phyloP scores from a whole-genome alignment of 1,140 invertebrate species.

The Micrasema minimum region DNA sequence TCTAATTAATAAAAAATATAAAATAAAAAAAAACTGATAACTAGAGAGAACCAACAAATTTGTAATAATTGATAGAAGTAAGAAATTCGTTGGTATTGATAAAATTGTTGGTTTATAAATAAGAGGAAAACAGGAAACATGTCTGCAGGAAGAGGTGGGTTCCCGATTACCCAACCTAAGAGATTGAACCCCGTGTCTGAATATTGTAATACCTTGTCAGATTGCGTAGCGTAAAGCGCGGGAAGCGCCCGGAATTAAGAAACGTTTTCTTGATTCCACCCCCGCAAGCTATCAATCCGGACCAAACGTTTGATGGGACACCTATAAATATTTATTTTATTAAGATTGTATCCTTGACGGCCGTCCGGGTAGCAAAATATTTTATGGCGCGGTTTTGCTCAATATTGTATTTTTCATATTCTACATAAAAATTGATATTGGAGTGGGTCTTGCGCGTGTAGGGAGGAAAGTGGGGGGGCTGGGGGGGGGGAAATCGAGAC shows the following conservation, averaged over 20 bases:
- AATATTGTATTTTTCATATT: conserved; percentile 49
- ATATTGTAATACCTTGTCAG: conserved; percentile 8
- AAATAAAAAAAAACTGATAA: too few relatives aligned
- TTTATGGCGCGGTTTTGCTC: conserved; percentile 62
- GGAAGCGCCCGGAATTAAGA: conserved; percentile 14
- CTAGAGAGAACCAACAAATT: too few relatives aligned
- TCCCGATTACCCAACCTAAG: background rate
- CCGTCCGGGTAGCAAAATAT: conserved; percentile 57
- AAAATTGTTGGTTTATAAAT: too few relatives aligned
- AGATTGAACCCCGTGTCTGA: background rate
- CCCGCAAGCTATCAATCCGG: conserved; percentile 19
- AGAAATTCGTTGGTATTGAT: too few relatives aligned
- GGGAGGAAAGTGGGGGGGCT: conserved; percentile 1
- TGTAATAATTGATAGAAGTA: too few relatives aligned
- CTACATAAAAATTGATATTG: conserved; percentile 48
- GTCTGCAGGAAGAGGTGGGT: too few relatives aligned
- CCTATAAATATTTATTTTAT: conserved; percentile 68
- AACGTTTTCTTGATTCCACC: conserved; percentile 23
- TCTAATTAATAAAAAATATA: too few relatives aligned
- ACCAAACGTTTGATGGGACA: conserved; percentile 62
- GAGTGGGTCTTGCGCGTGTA: conserved; percentile 17
- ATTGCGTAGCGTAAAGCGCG: background rate
- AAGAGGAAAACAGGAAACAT: too few relatives aligned
- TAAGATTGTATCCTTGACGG: conserved; percentile 66
- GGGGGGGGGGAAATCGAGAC: too few relatives aligned